Percentiles rank a stretch among this genome's conserved stretches.
Evolutionary conservation across 2,888 invertebrate species (phyloP).

Genomic region (Sipha maydis): DNA sequence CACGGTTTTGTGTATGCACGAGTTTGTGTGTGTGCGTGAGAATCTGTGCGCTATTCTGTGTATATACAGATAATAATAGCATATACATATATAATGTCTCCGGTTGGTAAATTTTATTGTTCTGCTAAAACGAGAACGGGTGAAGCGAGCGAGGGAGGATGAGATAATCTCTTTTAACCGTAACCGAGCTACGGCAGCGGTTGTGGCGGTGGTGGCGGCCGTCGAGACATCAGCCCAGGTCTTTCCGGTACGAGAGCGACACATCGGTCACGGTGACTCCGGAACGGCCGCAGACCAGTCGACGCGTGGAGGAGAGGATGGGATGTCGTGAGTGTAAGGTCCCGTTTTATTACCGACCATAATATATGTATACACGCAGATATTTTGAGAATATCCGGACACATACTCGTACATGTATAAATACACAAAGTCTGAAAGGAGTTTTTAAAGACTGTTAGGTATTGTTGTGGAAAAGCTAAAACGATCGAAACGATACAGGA

Average conservation of each 20-base stretch:
- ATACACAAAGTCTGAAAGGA: not conserved
- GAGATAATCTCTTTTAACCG: conserved; percentile 37
- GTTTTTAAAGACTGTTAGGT: not conserved
- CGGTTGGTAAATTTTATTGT: conserved; percentile 35
- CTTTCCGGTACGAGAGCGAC: not conserved
- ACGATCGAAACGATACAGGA: not conserved
- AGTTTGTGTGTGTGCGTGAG: not conserved
- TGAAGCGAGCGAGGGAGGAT: not conserved
- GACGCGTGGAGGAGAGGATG: not conserved
- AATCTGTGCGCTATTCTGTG: not conserved
- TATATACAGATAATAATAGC: not conserved
- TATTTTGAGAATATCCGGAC: no score
- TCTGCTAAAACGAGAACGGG: not conserved
- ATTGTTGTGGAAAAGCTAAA: not conserved
- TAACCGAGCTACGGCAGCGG: not conserved
- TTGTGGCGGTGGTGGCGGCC: not conserved
- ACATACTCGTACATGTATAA: no score
- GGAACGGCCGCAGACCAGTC: not conserved
- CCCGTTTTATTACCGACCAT: conserved; percentile 21
- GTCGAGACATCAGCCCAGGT: conserved; percentile 18
- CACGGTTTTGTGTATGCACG: not conserved
- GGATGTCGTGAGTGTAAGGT: not conserved
- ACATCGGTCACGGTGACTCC: not conserved
- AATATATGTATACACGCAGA: not conserved
- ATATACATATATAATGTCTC: conserved; percentile 4